Conservation (phyloP, 2,797 vertebrate genomes). For the Sebastes alutus region DNA sequence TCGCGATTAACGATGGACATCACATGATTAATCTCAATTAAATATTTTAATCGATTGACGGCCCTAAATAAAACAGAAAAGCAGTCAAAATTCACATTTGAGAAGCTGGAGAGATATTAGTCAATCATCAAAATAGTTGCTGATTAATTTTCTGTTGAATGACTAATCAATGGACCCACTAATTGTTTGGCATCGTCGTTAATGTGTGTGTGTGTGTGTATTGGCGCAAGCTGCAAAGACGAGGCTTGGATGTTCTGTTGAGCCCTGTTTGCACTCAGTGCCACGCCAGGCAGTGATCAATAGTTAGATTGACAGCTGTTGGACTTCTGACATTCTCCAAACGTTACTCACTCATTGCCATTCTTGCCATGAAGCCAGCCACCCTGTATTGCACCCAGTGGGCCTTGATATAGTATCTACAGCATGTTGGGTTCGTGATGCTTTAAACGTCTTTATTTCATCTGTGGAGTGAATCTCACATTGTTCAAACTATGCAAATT, state of each 20-base stretch:
- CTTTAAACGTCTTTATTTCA: not conserved
- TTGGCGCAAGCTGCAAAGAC: not conserved
- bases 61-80: not conserved
- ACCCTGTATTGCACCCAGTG: not conserved
- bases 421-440: not conserved
- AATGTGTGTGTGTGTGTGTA: not conserved
- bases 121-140: not conserved
- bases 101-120: not conserved
- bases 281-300: not conserved
- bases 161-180: not conserved
- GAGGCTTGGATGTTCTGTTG: not conserved
- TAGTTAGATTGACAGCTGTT: constrained; percentile 16
- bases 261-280: not conserved
- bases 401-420: not conserved
- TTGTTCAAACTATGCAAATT: not conserved
- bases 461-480: not conserved
- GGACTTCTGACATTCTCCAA: not conserved
- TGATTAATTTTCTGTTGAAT: not conserved
- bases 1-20: too few relatives aligned
- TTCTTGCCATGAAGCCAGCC: not conserved
- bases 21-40: too few relatives aligned
- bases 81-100: not conserved
- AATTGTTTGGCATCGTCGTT: not conserved
- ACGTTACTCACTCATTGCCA: not conserved
- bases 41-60: too few relatives aligned